Evolutionary conservation across 2,797 vertebrate genomes (phyloP).

Genomic region (Staurois parvus): DNA sequence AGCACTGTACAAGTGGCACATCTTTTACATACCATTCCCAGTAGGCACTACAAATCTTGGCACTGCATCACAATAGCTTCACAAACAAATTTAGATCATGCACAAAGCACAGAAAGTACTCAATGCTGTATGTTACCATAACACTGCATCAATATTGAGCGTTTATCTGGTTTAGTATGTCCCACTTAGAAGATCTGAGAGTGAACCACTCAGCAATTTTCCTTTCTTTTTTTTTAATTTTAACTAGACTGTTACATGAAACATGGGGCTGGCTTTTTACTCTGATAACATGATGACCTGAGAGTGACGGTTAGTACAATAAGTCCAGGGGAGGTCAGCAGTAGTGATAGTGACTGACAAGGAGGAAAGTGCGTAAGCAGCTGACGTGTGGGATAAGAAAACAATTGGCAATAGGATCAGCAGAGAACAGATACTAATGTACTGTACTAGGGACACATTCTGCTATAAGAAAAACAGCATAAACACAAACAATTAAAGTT

Average conservation of each 20-base stretch:
- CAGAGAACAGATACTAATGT: not conserved
- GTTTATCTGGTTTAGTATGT: not conserved
- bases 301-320: not conserved
- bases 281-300: not conserved
- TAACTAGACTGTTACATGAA: not conserved
- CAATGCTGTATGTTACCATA: not conserved
- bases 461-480: not conserved
- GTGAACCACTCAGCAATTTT: not conserved
- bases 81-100: not conserved
- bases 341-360: not conserved
- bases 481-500: too few relatives aligned
- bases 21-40: not conserved
- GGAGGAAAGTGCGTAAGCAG: conserved; percentile 2
- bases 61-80: not conserved
- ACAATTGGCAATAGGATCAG: not conserved
- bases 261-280: not conserved
- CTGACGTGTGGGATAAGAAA: not conserved
- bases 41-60: conserved; percentile 12
- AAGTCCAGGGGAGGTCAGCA: not conserved
- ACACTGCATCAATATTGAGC: not conserved
- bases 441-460: not conserved
- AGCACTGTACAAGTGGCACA: not conserved
- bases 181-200: not conserved
- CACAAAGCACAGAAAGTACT: not conserved
- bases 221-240: not conserved